phyloP scores from a whole-genome alignment of 1,140 invertebrate species.

The Trichoplusia ni region DNA sequence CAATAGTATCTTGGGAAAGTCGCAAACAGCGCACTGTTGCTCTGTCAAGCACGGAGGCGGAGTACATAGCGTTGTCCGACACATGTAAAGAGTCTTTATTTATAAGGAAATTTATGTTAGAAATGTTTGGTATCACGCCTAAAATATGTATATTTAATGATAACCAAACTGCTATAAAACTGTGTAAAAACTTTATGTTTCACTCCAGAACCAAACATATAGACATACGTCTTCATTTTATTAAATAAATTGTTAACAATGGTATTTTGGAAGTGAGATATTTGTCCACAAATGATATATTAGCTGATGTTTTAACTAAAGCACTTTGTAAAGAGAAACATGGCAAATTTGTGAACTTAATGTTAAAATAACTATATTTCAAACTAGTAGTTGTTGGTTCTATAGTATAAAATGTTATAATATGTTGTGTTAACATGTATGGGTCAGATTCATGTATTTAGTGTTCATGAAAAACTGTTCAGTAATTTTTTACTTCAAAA shows the following conservation, averaged over 20 bases:
- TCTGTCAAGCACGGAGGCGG: slow-evolving; percentile 4
- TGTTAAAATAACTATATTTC: no score
- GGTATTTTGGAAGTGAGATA: neutral
- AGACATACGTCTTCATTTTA: neutral
- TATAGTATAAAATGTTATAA: no score
- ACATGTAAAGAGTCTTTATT: neutral
- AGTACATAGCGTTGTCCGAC: neutral
- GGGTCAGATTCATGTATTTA: no score
- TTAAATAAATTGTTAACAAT: neutral
- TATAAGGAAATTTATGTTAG: neutral
- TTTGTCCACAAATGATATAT: neutral
- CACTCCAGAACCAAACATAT: neutral
- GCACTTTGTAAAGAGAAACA: neutral
- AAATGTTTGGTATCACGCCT: neutral
- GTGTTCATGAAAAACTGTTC: no score
- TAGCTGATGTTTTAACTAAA: neutral
- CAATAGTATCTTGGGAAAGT: neutral
- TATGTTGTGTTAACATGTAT: no score
- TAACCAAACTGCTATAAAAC: neutral
- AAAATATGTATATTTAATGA: neutral
- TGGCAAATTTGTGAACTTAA: no score
- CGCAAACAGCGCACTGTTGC: neutral
- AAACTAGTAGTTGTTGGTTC: no score
- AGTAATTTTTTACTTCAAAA: no score
- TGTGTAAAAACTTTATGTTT: neutral